These are phyloP conservation scores for Zophobas morio DNA, from an alignment of 1,140 invertebrate species.

Conservation along the genomic window DNA sequence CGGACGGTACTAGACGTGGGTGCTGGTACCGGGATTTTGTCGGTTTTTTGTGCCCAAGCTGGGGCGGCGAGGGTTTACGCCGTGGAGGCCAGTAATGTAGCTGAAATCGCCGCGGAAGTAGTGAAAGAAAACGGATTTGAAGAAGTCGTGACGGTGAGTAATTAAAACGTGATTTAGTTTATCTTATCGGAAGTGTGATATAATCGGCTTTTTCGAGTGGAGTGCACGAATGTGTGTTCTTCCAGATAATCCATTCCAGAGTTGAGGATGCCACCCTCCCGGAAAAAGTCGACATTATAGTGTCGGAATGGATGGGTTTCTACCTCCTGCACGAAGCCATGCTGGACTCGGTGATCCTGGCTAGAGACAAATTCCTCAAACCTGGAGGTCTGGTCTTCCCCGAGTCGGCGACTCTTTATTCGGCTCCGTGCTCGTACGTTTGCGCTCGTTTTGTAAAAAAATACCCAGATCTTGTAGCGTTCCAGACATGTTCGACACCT, in stretches of 20 bases:
- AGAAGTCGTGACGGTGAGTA: conserved; percentile 71
- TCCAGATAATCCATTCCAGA: conserved; percentile 78
- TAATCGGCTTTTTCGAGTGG: no score
- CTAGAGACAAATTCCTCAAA: conserved; percentile 93
- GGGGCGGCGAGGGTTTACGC: conserved; percentile 94
- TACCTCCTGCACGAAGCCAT: conserved; percentile 98
- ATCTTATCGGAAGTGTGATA: not conserved
- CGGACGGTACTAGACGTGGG: conserved; percentile 96
- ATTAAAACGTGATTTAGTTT: conserved; percentile 21
- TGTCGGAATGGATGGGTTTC: conserved; percentile 99
- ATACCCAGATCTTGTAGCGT: conserved; percentile 68
- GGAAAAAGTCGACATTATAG: conserved; percentile 94
- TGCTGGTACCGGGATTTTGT: conserved; percentile 96
- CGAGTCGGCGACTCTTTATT: conserved; percentile 74
- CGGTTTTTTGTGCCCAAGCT: conserved; percentile 95
- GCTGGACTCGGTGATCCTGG: conserved; percentile 92
- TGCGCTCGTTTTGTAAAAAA: no score
- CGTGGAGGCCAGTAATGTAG: conserved; percentile 92
- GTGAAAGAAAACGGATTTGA: conserved; percentile 80
- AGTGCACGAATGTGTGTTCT: conserved; percentile 44
- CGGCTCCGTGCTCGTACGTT: conserved; percentile 76
- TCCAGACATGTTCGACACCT: conserved; percentile 75
- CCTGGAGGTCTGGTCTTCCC: conserved; percentile 81
- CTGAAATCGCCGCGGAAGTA: conserved; percentile 89
- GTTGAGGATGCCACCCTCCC: conserved; percentile 85